Conservation (phyloP, 2,888 invertebrate genomes). For the Sympetrum striolatum region DNA sequence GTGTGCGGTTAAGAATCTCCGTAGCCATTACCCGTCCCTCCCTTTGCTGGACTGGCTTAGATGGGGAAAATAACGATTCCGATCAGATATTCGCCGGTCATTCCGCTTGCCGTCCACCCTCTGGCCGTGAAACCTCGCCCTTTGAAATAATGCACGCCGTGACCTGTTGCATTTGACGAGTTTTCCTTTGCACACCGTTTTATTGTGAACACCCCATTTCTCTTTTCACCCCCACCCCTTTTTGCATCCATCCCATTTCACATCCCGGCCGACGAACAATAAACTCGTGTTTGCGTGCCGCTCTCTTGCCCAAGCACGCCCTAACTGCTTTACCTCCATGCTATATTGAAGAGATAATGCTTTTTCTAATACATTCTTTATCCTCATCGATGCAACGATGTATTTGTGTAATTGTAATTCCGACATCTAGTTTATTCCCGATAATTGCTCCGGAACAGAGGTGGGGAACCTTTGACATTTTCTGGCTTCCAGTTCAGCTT, state of each 20-base stretch:
- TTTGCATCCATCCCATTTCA: neutral
- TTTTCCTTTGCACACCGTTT: neutral
- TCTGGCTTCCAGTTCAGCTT: too few species aligned
- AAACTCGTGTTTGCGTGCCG: neutral
- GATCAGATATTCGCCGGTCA: neutral
- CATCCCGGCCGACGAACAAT: neutral
- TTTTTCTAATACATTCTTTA: neutral
- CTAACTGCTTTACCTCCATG: neutral
- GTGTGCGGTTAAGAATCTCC: neutral
- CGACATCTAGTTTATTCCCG: too few species aligned
- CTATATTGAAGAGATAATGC: too few species aligned
- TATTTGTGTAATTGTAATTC: too few species aligned
- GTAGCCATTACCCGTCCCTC: neutral
- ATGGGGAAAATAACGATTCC: neutral
- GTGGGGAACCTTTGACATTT: too few species aligned
- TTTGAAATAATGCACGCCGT: neutral
- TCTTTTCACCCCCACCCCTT: neutral
- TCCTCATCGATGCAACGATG: neutral
- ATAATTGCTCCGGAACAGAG: too few species aligned
- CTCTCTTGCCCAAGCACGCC: neutral
- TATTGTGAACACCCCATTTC: neutral
- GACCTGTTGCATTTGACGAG: conserved; percentile 29
- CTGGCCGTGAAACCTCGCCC: conserved; percentile 5
- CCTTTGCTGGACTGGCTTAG: neutral
- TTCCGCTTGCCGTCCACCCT: neutral